Base-by-base conservation (phyloP, 2,797 vertebrate species). In the Poeciliopsis gracilis region DNA sequence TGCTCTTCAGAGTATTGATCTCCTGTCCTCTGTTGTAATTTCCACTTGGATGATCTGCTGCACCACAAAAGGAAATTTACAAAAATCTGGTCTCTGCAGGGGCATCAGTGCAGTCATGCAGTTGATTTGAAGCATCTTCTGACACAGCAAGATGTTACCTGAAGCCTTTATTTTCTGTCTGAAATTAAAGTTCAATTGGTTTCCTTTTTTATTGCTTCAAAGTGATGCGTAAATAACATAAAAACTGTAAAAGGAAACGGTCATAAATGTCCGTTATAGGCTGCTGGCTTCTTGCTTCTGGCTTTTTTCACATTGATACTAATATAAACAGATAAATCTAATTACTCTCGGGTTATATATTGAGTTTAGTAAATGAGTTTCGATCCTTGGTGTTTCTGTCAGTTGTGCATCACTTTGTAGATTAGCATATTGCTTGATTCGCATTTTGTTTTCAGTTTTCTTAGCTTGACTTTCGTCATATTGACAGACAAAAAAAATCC, bases 1-100 rank as follows among this genome's bases (percentile, higher is more conserved):
- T 73, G 38, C 61, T 81, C 55, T 80, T 80, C 55, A 71, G 74
- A 69, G 76, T 77, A 94, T 94, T 81, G 94, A 93, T 91, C 87
- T 91, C 47, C 86, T 87, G 87, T 90, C 90, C 20, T 25, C 23
- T 77, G 51, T 66, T 71, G 84, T 92, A 57, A 82, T 80, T 61
- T 88, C 53, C 23, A 38, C 53, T 84, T 73, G 83, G 73, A 78
- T 82, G 81, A 85, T 73, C 70, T 25, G 70, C 84, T 78, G 80
- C 84, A 76, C 75, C 59, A 53, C 38, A 15, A 72, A 81, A 77
- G 59, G 16, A 2, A 74, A 41, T 13, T 20, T 46, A 73, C 72
- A 77, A 78, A 79, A 81, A 75, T 83, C 49, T 77, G 77, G 76
- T 61, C 81, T 63, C 77, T 69, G 41, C 73, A 75, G 88, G 85